phyloP scores from a whole-genome alignment of 2,888 invertebrate species.

The Diarsia rubi region DNA sequence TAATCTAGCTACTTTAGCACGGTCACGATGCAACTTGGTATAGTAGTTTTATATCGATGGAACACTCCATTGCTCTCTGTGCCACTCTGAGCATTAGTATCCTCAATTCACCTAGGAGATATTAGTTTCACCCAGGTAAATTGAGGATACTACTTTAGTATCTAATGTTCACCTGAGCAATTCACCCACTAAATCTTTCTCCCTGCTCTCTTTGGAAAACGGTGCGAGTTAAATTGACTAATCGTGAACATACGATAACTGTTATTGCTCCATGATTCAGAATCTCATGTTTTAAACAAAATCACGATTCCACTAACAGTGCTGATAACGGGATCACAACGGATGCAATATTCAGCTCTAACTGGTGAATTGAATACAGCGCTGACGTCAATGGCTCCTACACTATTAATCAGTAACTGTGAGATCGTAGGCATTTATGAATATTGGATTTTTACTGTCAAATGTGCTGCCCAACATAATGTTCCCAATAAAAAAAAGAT shows the following conservation, averaged over 20 bases:
- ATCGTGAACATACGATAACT: not conserved
- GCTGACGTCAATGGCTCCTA: slow-evolving; percentile 54
- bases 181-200: no score
- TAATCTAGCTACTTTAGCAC: no score
- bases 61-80: no score
- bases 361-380: slow-evolving; percentile 23
- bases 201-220: not conserved
- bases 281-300: slow-evolving; percentile 7
- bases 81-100: no score
- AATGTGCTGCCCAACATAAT: not conserved
- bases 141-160: no score
- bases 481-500: slow-evolving; percentile 32
- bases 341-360: slow-evolving; percentile 51
- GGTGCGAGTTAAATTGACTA: no score
- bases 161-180: no score
- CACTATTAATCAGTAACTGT: slow-evolving; percentile 42
- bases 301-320: slow-evolving; percentile 5
- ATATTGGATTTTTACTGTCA: slow-evolving; percentile 10
- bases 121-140: no score
- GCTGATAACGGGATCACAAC: slow-evolving; percentile 44
- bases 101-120: no score
- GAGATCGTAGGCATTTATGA: slow-evolving; percentile 15
- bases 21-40: no score
- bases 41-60: no score
- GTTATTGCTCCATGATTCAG: not conserved